phyloP scores from a whole-genome alignment of 1,140 invertebrate species.

The Ceratoteleas bidentatus region DNA sequence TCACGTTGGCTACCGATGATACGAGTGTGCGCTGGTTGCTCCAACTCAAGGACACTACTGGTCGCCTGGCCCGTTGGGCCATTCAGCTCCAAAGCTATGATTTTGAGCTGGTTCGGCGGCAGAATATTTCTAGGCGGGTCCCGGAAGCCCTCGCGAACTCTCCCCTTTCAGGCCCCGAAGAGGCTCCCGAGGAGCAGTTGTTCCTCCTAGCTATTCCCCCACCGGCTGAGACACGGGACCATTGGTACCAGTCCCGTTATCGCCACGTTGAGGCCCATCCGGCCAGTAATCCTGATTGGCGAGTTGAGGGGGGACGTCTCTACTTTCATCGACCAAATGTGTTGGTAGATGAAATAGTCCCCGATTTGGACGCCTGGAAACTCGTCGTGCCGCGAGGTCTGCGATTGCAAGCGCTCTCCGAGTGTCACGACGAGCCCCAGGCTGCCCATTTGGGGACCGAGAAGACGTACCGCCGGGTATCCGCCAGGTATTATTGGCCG shows the following conservation, averaged over 20 bases:
- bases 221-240: neutral
- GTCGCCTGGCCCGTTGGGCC: neutral
- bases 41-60: neutral
- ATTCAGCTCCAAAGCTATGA: neutral
- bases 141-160: neutral
- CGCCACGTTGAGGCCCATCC: neutral
- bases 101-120: neutral
- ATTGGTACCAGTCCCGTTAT: neutral
- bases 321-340: slow-evolving; percentile 6
- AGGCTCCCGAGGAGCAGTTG: neutral
- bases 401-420: neutral
- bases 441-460: neutral
- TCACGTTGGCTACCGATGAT: neutral
- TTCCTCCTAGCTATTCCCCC: too few species aligned
- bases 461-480: neutral
- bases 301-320: neutral
- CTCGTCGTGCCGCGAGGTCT: neutral
- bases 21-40: neutral
- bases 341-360: neutral
- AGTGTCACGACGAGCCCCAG: neutral
- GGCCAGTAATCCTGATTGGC: neutral
- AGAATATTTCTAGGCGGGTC: neutral
- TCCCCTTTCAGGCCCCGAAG: neutral
- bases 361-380: neutral
- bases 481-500: neutral